Base-by-base conservation (phyloP, 2,888 invertebrate species). In the Oeneis ivallda region DNA sequence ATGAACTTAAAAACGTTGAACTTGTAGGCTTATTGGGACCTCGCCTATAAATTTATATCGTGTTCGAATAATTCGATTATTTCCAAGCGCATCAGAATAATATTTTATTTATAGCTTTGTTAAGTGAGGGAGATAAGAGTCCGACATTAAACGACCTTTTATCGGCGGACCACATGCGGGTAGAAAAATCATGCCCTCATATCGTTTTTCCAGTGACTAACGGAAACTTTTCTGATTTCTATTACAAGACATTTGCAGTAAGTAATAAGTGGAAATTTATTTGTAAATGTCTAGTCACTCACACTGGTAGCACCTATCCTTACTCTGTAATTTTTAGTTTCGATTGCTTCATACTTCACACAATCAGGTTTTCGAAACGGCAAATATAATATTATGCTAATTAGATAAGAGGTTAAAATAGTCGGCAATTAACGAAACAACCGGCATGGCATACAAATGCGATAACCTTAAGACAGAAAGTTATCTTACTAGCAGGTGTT, bases 221-320 rank as follows among this genome's bases (percentile, higher is more conserved):
- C 49, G 60, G 65, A 65, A 65, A 53, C 15, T 56, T 65, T 39
- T 60, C 54, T n/a, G 26, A 53, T 26, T 47, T 37, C 39, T 37
- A 43, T 47, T 47, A 17, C 34, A 58, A 57, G 32, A 41, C n/a
- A 34, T 58, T 58, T 47, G 47, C 47, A 58, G 34, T 17, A 15
- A 58, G 34, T 17, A 15, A 13, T 41, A 41, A 45, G 15, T 47
- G 26, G 26, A 45, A 58, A 47, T 34, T 11, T 34, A 41, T 56
- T 41, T 6, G 58, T 43, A 32, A 47, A 45, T 26, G 26, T 26
- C 26, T 5, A 26, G 26, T 4, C 26, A 26, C 26, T 5, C 26
- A 26, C 26, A 26, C 26, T 26, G 1, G 26, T 26, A 26, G n/a
- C n/a, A n/a, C n/a, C n/a, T n/a, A n/a, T n/a, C n/a, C n/a, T 45